Percentiles rank a stretch among this genome's conserved stretches.
phyloP scores from a whole-genome alignment of 2,888 invertebrate genomes.

The Lathronympha strigana region DNA sequence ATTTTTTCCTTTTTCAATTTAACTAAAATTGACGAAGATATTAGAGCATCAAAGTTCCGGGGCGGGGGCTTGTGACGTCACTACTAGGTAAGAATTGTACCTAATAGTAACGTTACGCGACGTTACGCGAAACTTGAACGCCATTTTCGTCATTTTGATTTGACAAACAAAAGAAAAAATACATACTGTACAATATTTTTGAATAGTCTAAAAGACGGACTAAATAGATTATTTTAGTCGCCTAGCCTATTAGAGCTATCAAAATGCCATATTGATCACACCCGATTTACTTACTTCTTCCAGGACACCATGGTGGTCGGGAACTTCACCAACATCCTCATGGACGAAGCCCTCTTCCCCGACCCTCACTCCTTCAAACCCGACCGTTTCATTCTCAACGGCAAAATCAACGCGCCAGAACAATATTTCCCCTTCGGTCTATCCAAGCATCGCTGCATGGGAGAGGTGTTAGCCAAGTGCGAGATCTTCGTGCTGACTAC shows the following conservation, averaged over 20 bases:
- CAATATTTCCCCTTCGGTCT: slow-evolving; percentile 91
- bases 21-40: no score
- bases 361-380: slow-evolving; percentile 90
- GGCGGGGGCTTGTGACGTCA: no score
- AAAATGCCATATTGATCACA: not conserved
- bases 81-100: no score
- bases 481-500: slow-evolving; percentile 91
- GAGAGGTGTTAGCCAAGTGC: slow-evolving; percentile 89
- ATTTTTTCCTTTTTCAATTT: no score
- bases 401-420: slow-evolving; percentile 86
- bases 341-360: slow-evolving; percentile 87
- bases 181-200: no score
- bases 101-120: no score
- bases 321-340: slow-evolving; percentile 89
- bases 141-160: no score
- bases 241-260: not conserved
- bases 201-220: no score
- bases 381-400: slow-evolving; percentile 88
- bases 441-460: slow-evolving; percentile 92
- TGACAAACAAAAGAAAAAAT: no score
- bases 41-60: no score
- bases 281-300: slow-evolving; percentile 36
- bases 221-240: no score
- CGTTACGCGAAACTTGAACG: no score
- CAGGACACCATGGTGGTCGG: slow-evolving; percentile 92